These are phyloP conservation scores for Anomalospiza imberbis DNA, from an alignment of 2,797 vertebrate species.

Conservation along the genomic window DNA sequence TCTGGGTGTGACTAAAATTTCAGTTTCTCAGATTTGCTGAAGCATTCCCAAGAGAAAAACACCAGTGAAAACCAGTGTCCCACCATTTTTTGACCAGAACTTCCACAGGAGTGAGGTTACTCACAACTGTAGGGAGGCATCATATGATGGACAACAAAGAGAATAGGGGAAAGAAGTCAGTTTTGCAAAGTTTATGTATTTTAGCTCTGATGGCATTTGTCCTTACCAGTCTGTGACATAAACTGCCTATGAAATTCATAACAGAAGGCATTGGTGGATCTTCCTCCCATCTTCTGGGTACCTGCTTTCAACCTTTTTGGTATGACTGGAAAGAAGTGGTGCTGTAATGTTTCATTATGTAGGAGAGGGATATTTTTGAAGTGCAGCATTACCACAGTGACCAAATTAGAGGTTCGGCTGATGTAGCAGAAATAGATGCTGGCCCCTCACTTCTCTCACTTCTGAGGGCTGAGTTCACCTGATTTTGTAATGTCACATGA, in stretches of 20 bases:
- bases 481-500: neutral
- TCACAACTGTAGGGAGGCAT: neutral
- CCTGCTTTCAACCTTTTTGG: neutral
- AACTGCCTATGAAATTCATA: neutral
- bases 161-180: neutral
- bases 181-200: neutral
- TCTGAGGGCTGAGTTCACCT: neutral
- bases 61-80: neutral
- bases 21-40: neutral
- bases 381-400: neutral
- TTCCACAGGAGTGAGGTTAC: neutral
- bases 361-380: neutral
- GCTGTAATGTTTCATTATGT: neutral
- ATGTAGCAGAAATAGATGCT: neutral
- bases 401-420: neutral
- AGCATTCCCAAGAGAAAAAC: neutral
- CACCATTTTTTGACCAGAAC: neutral
- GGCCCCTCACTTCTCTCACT: neutral
- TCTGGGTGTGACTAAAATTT: neutral
- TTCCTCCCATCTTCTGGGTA: neutral
- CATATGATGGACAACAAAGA: neutral
- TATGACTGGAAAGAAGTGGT: neutral
- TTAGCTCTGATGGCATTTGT: neutral
- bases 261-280: neutral
- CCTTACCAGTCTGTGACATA: neutral